Conservation (phyloP, 1,140 invertebrate genomes). For the Steinernema khuongi region DNA sequence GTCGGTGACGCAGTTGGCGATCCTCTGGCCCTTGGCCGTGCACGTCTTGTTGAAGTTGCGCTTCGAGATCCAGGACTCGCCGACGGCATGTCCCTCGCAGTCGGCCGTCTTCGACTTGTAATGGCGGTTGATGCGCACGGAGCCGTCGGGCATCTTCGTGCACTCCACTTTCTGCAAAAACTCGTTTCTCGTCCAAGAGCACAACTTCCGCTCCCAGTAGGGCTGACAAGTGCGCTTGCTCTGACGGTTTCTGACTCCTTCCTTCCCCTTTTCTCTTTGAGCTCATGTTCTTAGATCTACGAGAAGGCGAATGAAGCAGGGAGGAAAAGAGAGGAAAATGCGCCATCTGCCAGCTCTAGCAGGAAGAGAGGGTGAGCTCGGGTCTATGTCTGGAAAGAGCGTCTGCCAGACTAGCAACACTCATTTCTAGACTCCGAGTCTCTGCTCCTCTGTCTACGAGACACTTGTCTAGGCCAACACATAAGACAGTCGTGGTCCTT, state of each 20-base stretch:
- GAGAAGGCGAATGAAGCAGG: too few relatives aligned
- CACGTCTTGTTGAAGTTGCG: slow-evolving; percentile 31
- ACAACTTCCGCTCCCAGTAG: neutral
- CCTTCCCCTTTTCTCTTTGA: too few relatives aligned
- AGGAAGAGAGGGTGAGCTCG: neutral
- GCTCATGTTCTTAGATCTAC: too few relatives aligned
- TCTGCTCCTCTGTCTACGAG: too few relatives aligned
- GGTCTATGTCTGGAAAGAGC: neutral
- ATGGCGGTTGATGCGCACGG: slow-evolving; percentile 29
- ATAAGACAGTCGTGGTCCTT: too few relatives aligned
- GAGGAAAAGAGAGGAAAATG: too few relatives aligned
- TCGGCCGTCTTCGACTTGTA: slow-evolving; percentile 25
- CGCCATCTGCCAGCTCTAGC: slow-evolving; percentile 1
- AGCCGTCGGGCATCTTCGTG: slow-evolving; percentile 20
- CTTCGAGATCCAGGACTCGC: slow-evolving; percentile 28
- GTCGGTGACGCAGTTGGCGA: slow-evolving; percentile 30
- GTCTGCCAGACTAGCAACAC: slow-evolving; percentile 7
- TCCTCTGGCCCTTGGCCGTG: slow-evolving; percentile 24
- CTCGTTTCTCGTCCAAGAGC: neutral
- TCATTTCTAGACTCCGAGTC: too few relatives aligned
- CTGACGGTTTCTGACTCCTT: slow-evolving; percentile 15
- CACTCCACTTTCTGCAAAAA: slow-evolving; percentile 33
- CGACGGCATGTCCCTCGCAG: slow-evolving; percentile 29
- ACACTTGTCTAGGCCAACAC: too few relatives aligned
- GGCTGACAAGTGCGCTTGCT: neutral